Percentiles rank a stretch among this genome's conserved stretches.
Evolutionary conservation across 2,797 vertebrate genomes (phyloP).

Genomic region (Delichon dasypus): DNA sequence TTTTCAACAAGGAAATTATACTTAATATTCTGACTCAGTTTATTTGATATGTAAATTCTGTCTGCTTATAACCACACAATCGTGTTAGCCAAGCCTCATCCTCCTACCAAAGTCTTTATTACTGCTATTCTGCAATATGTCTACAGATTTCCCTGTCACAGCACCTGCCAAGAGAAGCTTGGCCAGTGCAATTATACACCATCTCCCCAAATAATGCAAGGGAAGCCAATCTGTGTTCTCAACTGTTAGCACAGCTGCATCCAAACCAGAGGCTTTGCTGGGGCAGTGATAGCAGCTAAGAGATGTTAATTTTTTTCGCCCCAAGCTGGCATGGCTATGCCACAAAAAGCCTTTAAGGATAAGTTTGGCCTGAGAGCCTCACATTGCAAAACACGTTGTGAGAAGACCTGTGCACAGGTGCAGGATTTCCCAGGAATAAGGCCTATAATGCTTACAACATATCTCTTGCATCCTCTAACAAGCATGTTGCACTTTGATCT

Average conservation of each 20-base stretch:
- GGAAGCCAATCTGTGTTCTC: slow-evolving; percentile 18
- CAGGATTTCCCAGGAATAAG: not conserved
- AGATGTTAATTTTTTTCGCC: not conserved
- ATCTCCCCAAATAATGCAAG: not conserved
- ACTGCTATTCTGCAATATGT: slow-evolving; percentile 19
- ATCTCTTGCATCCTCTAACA: not conserved
- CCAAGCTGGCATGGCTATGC: not conserved
- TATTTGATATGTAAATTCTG: not conserved
- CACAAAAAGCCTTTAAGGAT: not conserved
- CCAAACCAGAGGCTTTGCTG: slow-evolving; percentile 16
- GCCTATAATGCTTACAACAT: not conserved
- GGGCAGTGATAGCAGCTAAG: not conserved
- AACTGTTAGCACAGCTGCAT: slow-evolving; percentile 6
- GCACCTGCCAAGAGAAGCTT: slow-evolving; percentile 42
- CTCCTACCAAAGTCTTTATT: slow-evolving; percentile 10
- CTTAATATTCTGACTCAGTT: not conserved
- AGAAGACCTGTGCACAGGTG: not conserved
- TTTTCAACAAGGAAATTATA: not conserved
- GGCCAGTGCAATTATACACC: not conserved
- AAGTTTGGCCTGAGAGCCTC: not conserved
- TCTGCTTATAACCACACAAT: not conserved
- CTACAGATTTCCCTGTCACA: slow-evolving; percentile 20
- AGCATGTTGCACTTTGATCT: not conserved
- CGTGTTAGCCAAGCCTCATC: not conserved
- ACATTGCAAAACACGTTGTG: not conserved